phyloP scores from a whole-genome alignment of 2,888 invertebrate species.

The Lampropteryx suffumata region DNA sequence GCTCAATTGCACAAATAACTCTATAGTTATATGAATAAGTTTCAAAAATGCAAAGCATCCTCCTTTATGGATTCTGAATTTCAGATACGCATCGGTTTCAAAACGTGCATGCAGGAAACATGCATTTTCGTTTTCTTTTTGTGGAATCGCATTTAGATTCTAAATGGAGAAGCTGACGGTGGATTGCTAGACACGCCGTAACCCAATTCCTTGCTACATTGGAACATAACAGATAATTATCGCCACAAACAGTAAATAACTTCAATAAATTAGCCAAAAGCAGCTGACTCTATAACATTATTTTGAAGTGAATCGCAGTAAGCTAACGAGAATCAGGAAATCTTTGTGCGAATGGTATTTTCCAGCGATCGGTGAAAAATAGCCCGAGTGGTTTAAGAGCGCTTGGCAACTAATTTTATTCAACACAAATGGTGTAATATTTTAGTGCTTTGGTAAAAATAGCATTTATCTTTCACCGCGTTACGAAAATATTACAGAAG shows the following conservation, averaged over 20 bases:
- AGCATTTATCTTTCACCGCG: conserved; percentile 23
- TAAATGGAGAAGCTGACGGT: conserved; percentile 29
- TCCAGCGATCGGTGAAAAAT: conserved; percentile 50
- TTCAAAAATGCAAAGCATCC: conserved; percentile 4
- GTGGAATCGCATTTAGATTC: conserved; percentile 37
- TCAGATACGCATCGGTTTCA: conserved; percentile 29
- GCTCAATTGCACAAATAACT: conserved; percentile 13
- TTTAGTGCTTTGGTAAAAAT: conserved; percentile 30
- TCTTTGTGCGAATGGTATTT: conserved; percentile 50
- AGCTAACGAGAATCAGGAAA: conserved; percentile 47
- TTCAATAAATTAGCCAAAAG: conserved; percentile 31
- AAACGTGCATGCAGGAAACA: conserved; percentile 51
- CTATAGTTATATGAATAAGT: conserved; percentile 18
- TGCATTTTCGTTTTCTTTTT: conserved; percentile 49
- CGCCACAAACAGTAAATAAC: conserved; percentile 25
- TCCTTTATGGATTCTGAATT: conserved; percentile 2
- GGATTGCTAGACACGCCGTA: conserved; percentile 34
- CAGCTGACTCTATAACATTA: conserved; percentile 31
- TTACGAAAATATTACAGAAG: conserved; percentile 10
- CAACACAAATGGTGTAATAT: conserved; percentile 33
- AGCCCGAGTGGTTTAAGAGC: conserved; percentile 42
- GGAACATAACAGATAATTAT: conserved; percentile 36
- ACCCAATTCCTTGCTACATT: conserved; percentile 35
- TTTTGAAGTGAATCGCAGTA: conserved; percentile 19
- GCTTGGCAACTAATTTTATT: conserved; percentile 40